Conservation (phyloP, 2,888 invertebrate species). For the Philaethria dido region DNA sequence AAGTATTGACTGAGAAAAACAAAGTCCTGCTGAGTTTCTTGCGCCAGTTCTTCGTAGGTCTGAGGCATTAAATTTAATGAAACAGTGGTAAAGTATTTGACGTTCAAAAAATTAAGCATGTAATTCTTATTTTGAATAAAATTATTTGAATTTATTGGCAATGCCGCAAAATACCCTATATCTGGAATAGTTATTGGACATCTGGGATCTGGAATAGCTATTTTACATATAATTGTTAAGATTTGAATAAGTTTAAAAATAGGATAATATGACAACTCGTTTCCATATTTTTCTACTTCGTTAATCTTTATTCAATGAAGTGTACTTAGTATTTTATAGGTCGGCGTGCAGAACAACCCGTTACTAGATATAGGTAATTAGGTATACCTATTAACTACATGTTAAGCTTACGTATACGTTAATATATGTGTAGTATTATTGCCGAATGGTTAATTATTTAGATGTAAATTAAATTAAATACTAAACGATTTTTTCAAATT, state of each 20-base stretch:
- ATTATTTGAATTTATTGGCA: too few species aligned
- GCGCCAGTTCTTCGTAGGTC: too few species aligned
- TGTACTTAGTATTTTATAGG: conserved; percentile 12
- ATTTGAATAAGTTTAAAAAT: neutral
- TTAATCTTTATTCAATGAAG: conserved; percentile 18
- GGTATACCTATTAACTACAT: neutral
- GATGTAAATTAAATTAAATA: neutral
- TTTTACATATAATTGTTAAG: neutral
- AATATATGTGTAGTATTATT: neutral
- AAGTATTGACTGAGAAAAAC: too few species aligned
- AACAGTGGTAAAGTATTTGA: too few species aligned
- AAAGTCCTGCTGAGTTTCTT: too few species aligned
- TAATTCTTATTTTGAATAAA: too few species aligned
- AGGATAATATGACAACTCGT: conserved; percentile 3
- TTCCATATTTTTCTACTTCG: conserved; percentile 1
- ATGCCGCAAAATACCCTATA: neutral
- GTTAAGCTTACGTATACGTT: too few species aligned
- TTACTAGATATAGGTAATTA: conserved; percentile 3
- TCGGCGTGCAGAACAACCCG: conserved; percentile 17
- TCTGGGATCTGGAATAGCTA: too few species aligned
- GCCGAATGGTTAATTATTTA: neutral
- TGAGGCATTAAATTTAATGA: too few species aligned
- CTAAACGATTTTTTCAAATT: too few species aligned
- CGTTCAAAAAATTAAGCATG: too few species aligned
- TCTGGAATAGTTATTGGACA: neutral